Conservation (phyloP, 2,113 vertebrate genomes). For the Microcebus griseorufus region DNA sequence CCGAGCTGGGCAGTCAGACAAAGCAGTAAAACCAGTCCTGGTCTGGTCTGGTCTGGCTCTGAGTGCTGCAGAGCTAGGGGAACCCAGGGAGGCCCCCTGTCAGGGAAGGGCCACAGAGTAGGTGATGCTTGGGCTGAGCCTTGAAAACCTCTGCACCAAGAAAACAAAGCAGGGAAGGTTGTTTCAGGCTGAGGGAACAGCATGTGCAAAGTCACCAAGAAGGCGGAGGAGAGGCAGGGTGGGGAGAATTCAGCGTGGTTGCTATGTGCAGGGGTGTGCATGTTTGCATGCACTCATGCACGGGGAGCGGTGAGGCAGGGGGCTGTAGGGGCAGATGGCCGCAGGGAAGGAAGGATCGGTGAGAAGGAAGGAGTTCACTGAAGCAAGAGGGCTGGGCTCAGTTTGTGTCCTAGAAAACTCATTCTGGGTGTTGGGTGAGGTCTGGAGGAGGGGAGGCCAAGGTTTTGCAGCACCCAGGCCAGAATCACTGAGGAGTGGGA, state of each 20-base stretch:
- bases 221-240: too few relatives aligned
- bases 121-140: not conserved
- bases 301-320: rapidly evolving
- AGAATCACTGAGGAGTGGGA: not conserved
- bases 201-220: not conserved
- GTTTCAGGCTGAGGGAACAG: not conserved
- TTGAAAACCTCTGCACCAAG: not conserved
- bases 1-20: not conserved
- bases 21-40: not conserved
- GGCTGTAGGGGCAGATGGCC: too few relatives aligned
- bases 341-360: not conserved
- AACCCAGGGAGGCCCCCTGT: not conserved
- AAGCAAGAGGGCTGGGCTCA: not conserved
- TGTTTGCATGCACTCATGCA: too few relatives aligned
- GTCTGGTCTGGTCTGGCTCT: not conserved
- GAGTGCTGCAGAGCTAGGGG: not conserved
- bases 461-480: not conserved
- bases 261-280: not conserved
- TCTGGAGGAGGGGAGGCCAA: not conserved
- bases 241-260: not conserved
- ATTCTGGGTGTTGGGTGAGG: not conserved
- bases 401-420: not conserved
- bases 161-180: not conserved
- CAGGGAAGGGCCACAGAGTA: not conserved
- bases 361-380: not conserved